phyloP scores from a whole-genome alignment of 2,888 invertebrate species.

The Vannuccia rotundouncinata region DNA sequence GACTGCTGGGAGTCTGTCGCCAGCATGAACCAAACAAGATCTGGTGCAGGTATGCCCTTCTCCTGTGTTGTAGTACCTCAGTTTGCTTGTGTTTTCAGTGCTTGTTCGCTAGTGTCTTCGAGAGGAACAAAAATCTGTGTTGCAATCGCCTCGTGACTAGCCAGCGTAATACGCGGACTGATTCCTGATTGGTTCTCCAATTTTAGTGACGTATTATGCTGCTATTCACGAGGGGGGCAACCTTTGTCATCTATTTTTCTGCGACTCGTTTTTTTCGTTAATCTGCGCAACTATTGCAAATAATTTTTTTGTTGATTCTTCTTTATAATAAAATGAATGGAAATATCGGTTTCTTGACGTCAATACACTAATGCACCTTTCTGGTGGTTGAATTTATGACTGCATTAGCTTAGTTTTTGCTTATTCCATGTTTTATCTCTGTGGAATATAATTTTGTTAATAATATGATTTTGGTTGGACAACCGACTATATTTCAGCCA shows the following conservation, averaged over 20 bases:
- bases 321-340: no score
- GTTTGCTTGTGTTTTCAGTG: not conserved
- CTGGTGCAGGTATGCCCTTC: conserved; percentile 68
- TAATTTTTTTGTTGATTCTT: no score
- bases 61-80: no score
- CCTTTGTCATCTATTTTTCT: not conserved
- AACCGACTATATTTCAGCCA: no score
- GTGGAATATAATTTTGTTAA: no score
- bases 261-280: not conserved
- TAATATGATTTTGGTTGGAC: no score
- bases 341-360: no score
- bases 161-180: not conserved
- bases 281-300: no score
- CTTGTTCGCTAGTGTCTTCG: not conserved
- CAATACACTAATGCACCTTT: no score
- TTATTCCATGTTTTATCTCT: no score
- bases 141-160: not conserved
- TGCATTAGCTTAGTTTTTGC: no score
- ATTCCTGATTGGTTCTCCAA: not conserved
- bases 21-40: conserved; percentile 70
- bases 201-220: conserved; percentile 25
- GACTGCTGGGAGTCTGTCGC: conserved; percentile 76
- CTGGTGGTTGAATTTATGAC: no score
- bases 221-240: conserved; percentile 6
- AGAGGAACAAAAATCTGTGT: not conserved